Base-by-base conservation (phyloP, 2,113 vertebrate species). In the Corvus hawaiiensis region DNA sequence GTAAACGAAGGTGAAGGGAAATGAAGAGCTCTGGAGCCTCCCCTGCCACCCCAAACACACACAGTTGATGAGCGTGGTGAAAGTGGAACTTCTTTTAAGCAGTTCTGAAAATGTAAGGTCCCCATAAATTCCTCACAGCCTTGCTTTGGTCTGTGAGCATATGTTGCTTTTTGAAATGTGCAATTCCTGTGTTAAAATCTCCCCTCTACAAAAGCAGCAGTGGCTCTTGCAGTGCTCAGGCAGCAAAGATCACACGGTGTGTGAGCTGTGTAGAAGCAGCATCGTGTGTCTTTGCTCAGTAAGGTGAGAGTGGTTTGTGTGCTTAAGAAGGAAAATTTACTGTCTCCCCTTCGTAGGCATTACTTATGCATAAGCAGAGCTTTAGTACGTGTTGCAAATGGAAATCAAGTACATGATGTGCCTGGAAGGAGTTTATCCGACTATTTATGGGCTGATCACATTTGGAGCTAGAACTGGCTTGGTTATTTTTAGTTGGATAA, bases 371-470 rank as follows among this genome's bases (percentile, higher is more conserved):
- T 24, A 68, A 67, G 94, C 82, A 62, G 87, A 93, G 80, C 77
- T 94, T 81, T 67, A 71, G 73, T 69, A 48, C 9, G 5, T 81
- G 78, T 89, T 73, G 78, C 79, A 94, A 95, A 91, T 94, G 92
- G 75, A 91, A 97, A 96, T 93, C 4, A 78, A 87, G 96, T 76
- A 90, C 81, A 56, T 71, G 90, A 80, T 88, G 94, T 94, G 78
- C 89, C 84, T 89, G 76, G 74, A 92, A 95, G 67, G 87, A 93
- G 67, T 93, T 91, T 91, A 88, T 96, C 84, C 58, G 16, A 74
- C 87, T 89, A 85, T 93, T 96, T 91, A 82, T 90, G 94, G 93
- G 85, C 90, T 90, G 94, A 94, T 95, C 69, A 56, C 89, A 89
- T 93, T 96, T 92, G 78, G 83, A 86, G 83, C 86, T 87, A 54